These are phyloP conservation scores for Embiotoca jacksoni DNA, from an alignment of 2,113 vertebrate genomes.

Conservation along the genomic window DNA sequence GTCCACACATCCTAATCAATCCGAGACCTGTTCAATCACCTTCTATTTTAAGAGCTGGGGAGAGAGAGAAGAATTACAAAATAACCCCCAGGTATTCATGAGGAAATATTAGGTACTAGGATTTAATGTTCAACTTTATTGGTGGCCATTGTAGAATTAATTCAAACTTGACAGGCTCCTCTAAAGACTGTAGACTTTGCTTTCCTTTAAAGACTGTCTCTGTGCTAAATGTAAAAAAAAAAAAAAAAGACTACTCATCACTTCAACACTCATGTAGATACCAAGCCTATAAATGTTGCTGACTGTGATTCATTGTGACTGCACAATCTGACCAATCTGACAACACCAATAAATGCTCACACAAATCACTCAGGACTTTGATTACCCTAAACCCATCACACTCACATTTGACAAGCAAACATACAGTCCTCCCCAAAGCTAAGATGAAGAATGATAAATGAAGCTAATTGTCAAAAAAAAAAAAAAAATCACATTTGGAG, in stretches of 20 bases:
- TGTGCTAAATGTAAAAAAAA: not conserved
- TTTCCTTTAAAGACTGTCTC: not conserved
- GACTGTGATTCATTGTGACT: conserved; percentile 22
- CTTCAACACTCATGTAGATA: conserved; percentile 3
- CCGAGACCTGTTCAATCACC: conserved; percentile 8
- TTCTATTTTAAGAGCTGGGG: not conserved
- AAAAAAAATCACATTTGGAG: not conserved
- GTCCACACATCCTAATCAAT: conserved; percentile 1
- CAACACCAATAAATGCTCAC: no score
- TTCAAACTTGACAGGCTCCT: conserved; percentile 3
- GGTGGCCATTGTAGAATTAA: not conserved
- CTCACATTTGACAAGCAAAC: not conserved
- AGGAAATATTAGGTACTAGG: not conserved
- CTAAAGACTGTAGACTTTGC: not conserved
- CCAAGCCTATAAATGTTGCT: conserved; percentile 19
- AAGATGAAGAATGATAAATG: not conserved
- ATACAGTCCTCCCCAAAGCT: not conserved
- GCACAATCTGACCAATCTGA: conserved; percentile 29
- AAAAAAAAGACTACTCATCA: not conserved
- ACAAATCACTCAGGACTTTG: not conserved
- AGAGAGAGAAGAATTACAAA: conserved; percentile 6
- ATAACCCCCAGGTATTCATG: not conserved
- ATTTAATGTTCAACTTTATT: not conserved
- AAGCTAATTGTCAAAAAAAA: not conserved
- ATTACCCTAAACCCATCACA: conserved; percentile 4